Evolutionary conservation across 2,797 vertebrate genomes (phyloP), one percentile per base, ranked within the genome.

Genomic region (Phataginus tricuspis): DNA sequence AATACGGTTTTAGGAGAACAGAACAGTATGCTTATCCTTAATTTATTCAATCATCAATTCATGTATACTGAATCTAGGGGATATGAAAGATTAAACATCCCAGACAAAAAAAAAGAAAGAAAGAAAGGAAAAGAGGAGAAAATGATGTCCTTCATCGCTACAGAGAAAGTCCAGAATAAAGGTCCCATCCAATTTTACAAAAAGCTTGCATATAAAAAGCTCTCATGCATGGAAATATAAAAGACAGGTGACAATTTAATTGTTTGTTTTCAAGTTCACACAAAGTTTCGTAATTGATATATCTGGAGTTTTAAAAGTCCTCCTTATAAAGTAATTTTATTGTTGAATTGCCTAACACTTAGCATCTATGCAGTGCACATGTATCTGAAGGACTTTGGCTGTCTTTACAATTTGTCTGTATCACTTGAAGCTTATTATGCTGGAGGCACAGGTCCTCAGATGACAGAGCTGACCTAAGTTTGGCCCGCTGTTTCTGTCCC

Each of bases 1-100:
- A 98, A 98, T 97, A 98, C 72, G 94, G 92, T 71, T 98, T 95
- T 95, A 97, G 96, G 98, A 96, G 93, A 98, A 92, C 4, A 96
- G 92, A 97, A 97, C 93, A 98, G 84, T 95, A 89, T 97, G 97
- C 89, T 97, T 98, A 97, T 78, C 88, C 92, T 93, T 97, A 97
- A 98, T 98, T 96, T 98, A 97, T 98, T 97, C 92, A 96, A 93
- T 95, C 93, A 97, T 97, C 93, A 97, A 93, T 97, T 98, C 92
- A 86, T 90, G 91, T 85, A 96, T 51, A 90, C 74, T 90, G 77
- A 96, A 91, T 64, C 96, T 96, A 92, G 91, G 53, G 66, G 39
- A 95, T 63, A 94, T 89, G 96, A 97, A 98, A 96, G 92, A 97
- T 96, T 97, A 94, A 98, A 97, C 59, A n/a, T 96, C 97, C 25